Conservation (phyloP, 1,140 invertebrate species). For the Drosophila jambulina region DNA sequence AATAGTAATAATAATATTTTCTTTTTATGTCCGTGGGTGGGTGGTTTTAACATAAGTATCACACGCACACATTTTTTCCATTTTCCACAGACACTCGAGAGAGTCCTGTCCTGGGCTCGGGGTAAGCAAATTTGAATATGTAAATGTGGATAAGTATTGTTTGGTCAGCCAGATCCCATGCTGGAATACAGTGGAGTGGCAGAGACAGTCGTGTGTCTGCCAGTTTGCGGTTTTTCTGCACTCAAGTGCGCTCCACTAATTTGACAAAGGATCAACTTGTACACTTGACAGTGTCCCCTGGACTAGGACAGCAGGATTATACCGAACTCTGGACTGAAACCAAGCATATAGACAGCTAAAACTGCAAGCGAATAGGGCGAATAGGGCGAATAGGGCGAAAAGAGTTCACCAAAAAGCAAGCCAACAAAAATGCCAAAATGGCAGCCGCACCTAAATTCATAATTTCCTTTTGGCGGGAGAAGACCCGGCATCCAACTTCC, state of each 20-base stretch:
- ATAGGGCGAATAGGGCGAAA: neutral
- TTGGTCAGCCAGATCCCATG: conserved; percentile 19
- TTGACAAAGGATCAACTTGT: conserved; percentile 79
- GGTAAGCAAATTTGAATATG: conserved; percentile 36
- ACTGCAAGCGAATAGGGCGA: conserved; percentile 7
- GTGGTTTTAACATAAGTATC: conserved; percentile 12
- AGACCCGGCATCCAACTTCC: conserved; percentile 46
- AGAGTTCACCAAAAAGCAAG: neutral
- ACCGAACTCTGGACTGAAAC: conserved; percentile 1
- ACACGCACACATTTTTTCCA: conserved; percentile 6
- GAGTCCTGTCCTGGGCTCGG: conserved; percentile 2
- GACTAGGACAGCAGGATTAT: conserved; percentile 39
- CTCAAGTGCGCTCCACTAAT: conserved; percentile 69
- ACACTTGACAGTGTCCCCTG: conserved; percentile 60
- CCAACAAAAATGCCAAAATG: conserved; percentile 4
- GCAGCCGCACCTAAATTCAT: conserved; percentile 59
- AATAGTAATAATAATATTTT: conserved; percentile 18
- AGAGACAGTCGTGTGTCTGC: conserved; percentile 30
- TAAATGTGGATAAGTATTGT: conserved; percentile 40
- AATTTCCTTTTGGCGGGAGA: conserved; percentile 64
- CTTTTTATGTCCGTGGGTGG: neutral
- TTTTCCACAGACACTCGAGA: conserved; percentile 2
- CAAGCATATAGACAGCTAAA: neutral
- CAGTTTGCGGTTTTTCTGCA: conserved; percentile 56
- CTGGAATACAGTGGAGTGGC: neutral